Evolutionary conservation across 2,797 vertebrate species (phyloP).

Genomic region (Spinibarbus caldwelli): DNA sequence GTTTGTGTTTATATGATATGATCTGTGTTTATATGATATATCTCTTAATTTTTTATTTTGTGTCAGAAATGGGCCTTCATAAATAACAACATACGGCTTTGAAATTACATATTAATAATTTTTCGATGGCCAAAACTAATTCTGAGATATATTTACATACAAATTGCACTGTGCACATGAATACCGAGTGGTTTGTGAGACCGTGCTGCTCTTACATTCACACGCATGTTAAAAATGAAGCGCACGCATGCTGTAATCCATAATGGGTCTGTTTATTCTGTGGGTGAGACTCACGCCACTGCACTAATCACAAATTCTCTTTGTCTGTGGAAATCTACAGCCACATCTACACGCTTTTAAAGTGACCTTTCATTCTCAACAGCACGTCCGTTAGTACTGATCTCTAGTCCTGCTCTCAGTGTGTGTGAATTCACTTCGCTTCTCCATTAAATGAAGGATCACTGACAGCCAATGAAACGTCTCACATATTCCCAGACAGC

Average conservation of each 20-base stretch:
- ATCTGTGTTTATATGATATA: too few relatives aligned
- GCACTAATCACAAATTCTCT: not conserved
- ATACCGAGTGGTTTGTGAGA: not conserved
- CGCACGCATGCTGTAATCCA: not conserved
- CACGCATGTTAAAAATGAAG: not conserved
- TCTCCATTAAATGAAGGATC: constrained; percentile 17
- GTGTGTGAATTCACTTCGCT: not conserved
- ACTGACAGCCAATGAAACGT: not conserved
- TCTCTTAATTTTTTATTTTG: not conserved
- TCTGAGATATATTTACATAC: not conserved
- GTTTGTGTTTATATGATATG: too few relatives aligned
- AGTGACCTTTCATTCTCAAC: constrained; percentile 16
- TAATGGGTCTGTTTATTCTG: not conserved
- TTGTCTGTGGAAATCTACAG: not conserved
- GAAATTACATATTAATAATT: not conserved
- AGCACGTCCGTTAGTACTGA: not conserved
- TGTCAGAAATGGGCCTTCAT: not conserved
- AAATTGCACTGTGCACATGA: not conserved
- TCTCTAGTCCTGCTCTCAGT: not conserved
- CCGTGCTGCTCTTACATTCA: not conserved
- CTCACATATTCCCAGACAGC: not conserved
- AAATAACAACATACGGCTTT: too few relatives aligned
- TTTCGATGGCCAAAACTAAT: not conserved
- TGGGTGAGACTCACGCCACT: not conserved
- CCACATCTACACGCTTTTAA: constrained; percentile 18